Conservation (phyloP, 2,888 invertebrate genomes). For the Auanema freiburgensis region DNA sequence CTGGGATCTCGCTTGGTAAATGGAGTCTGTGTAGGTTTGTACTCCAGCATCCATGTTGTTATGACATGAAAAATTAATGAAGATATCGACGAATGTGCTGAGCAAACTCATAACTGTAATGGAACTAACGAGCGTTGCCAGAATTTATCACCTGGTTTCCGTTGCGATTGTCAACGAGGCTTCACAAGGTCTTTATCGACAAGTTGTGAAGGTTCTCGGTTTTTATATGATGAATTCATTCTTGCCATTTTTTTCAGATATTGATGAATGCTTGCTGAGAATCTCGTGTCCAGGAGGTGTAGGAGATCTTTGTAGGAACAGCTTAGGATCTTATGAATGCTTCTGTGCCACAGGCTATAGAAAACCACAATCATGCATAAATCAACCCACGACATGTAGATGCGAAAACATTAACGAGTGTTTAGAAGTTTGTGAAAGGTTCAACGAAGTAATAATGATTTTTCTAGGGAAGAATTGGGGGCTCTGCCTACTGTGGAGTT, state of each 20-base stretch:
- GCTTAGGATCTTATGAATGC: slow-evolving; percentile 52
- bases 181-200: too few relatives aligned
- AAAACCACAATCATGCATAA: background rate
- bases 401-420: background rate
- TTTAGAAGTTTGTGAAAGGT: background rate
- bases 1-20: background rate
- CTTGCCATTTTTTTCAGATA: too few relatives aligned
- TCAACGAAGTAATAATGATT: background rate
- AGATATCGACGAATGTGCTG: too few relatives aligned
- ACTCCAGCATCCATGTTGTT: too few relatives aligned
- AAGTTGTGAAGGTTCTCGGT: too few relatives aligned
- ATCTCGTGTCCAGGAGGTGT: slow-evolving; percentile 21
- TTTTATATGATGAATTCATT: too few relatives aligned
- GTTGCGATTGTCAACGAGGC: too few relatives aligned
- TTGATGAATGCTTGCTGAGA: slow-evolving; percentile 43
- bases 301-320: slow-evolving; percentile 51
- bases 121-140: too few relatives aligned
- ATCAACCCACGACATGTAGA: background rate
- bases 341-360: slow-evolving; percentile 45
- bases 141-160: too few relatives aligned
- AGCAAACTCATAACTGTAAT: too few relatives aligned
- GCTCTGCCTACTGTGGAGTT: slow-evolving; percentile 1
- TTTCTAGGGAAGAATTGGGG: background rate
- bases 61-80: too few relatives aligned
- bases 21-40: background rate